Evolutionary conservation across 2,797 vertebrate species (phyloP), one percentile per base, ranked within the genome.

Genomic region (Pangasius macronema): DNA sequence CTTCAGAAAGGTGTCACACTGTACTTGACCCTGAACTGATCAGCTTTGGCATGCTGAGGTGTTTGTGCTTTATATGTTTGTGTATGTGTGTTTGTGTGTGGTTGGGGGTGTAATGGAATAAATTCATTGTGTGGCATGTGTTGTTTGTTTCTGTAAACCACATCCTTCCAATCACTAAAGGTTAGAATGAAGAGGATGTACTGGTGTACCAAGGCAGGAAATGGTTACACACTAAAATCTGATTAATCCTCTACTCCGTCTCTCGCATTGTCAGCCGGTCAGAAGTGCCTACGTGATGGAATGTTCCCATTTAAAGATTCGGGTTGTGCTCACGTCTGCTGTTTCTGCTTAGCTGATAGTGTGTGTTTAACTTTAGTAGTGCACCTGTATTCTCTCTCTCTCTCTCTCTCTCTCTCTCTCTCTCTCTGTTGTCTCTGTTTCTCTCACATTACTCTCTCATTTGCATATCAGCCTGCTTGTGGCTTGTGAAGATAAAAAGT

Each of bases 171-270:
- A 90, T 90, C 87, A 88, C 85, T 88, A 90, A 89, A 88, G 88
- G 87, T 91, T 91, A 91, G 86, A 87, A 91, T 87, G 87, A 84
- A 84, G 86, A 91, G 92, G 92, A 92, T 93, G 83, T 91, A 65
- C 83, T 90, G 92, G 91, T 93, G 87, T 91, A 92, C 91, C 91
- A 77, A 86, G 83, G 85, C 91, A 92, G 91, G 91, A 93, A 93
- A 91, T 90, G 92, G 92, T 93, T 92, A 92, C 89, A 92, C 91
- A 70, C 91, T 80, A 87, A 87, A 90, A 91, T 90, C 87, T 90
- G 88, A 90, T 91, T 91, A 89, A 90, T 91, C 88, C 84, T 90
- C 80, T 86, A 22, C 88, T 82, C 79, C 67, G 68, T 83, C 51
- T 81, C 77, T 85, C 59, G 24, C 55, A 49, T 53, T 86, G 70